Evolutionary conservation across 2,797 vertebrate genomes (phyloP).

Genomic region (Lagocephalus sceleratus): DNA sequence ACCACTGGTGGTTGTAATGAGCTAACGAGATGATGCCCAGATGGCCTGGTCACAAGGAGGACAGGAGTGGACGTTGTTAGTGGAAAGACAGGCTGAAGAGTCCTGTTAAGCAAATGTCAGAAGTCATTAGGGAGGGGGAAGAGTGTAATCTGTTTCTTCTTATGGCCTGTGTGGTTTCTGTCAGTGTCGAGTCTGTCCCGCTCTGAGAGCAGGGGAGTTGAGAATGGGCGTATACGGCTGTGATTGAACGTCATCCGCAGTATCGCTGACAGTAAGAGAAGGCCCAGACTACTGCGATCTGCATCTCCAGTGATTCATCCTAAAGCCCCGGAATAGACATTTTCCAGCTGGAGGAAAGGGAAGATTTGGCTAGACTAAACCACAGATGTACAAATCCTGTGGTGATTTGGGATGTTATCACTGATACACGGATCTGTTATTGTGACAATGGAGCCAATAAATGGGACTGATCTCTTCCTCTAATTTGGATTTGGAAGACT

Average conservation of each 20-base stretch:
- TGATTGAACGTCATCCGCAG: slow-evolving; percentile 68
- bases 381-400: not conserved
- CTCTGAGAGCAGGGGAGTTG: slow-evolving; percentile 60
- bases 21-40: slow-evolving; percentile 72
- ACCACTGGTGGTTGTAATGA: slow-evolving; percentile 51
- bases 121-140: slow-evolving; percentile 70
- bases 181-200: slow-evolving; percentile 57
- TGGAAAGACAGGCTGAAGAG: slow-evolving; percentile 47
- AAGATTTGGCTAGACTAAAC: slow-evolving; percentile 30
- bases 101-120: slow-evolving; percentile 62
- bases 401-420: too few species aligned
- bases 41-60: slow-evolving; percentile 64
- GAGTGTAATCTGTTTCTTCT: slow-evolving; percentile 72
- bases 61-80: slow-evolving; percentile 59
- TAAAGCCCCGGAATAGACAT: slow-evolving; percentile 48
- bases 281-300: slow-evolving; percentile 66
- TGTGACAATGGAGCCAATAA: too few species aligned
- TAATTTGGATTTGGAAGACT: too few species aligned
- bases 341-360: slow-evolving; percentile 60
- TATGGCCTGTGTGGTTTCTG: slow-evolving; percentile 67
- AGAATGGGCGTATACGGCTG: slow-evolving; percentile 51
- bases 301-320: slow-evolving; percentile 63
- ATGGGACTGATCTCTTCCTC: too few species aligned
- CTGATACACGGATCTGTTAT: too few species aligned
- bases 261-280: slow-evolving; percentile 72